phyloP scores from a whole-genome alignment of 2,888 invertebrate species.

The Isoperla grammatica region DNA sequence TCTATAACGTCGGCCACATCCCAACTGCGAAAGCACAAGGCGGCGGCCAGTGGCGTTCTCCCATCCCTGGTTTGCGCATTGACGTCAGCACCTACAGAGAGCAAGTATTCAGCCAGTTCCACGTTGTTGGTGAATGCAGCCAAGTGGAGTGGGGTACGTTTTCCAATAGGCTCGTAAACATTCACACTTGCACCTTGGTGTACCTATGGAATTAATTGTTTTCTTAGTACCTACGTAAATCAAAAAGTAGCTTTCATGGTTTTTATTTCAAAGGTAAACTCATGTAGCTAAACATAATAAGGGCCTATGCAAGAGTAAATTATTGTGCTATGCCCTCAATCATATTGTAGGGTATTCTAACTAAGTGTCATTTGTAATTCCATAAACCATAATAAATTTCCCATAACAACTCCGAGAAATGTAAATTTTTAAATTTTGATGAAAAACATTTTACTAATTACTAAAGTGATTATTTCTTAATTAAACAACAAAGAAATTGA shows the following conservation, averaged over 20 bases:
- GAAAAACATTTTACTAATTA: too few species aligned
- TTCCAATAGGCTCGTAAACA: not conserved
- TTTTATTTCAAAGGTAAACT: not conserved
- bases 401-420: too few species aligned
- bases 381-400: too few species aligned
- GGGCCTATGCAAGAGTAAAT: too few species aligned
- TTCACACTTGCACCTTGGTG: not conserved
- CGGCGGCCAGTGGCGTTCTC: not conserved
- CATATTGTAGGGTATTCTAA: too few species aligned
- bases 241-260: not conserved
- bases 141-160: not conserved
- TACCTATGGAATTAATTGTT: not conserved
- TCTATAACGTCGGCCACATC: not conserved
- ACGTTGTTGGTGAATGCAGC: not conserved
- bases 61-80: not conserved
- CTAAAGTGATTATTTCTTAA: too few species aligned
- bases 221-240: too few species aligned
- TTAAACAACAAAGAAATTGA: too few species aligned
- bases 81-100: not conserved
- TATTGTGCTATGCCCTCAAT: too few species aligned
- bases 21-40: not conserved
- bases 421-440: too few species aligned
- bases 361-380: too few species aligned
- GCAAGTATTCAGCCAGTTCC: not conserved
- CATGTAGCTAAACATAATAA: too few species aligned